Evolutionary conservation across 2,113 vertebrate species (phyloP).

Genomic region (Ardeotis arabs): DNA sequence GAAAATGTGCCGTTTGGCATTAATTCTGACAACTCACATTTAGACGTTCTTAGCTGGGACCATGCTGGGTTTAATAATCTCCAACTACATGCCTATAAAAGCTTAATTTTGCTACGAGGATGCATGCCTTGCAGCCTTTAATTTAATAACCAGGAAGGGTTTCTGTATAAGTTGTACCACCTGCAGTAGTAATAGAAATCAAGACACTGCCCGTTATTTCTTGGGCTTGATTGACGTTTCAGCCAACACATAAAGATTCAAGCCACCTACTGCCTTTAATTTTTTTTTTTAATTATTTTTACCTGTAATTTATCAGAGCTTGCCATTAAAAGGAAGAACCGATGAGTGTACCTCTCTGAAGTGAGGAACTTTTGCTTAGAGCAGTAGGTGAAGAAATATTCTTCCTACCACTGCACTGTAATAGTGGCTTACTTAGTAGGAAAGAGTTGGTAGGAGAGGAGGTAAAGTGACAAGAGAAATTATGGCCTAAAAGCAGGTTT

Average conservation of each 20-base stretch:
- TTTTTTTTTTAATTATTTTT: constrained; percentile 31
- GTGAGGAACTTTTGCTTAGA: constrained; percentile 18
- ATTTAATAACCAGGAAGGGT: constrained; percentile 65
- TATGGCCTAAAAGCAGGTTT: constrained; percentile 40
- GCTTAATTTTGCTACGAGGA: constrained; percentile 65
- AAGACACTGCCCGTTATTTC: constrained; percentile 62
- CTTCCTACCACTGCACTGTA: background rate
- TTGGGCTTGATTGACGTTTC: constrained; percentile 57
- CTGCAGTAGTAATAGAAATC: constrained; percentile 65
- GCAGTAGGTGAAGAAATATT: constrained; percentile 13
- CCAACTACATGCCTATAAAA: constrained; percentile 59
- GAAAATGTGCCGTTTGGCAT: constrained; percentile 32
- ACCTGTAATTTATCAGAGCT: constrained; percentile 50
- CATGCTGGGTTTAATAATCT: constrained; percentile 70
- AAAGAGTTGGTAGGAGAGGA: constrained; percentile 8
- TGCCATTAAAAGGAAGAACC: constrained; percentile 37
- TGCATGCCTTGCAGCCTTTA: constrained; percentile 65
- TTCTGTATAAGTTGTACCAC: constrained; percentile 66
- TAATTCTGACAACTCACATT: constrained; percentile 45
- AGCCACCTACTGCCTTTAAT: constrained; percentile 29
- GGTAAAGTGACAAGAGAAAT: constrained; percentile 57
- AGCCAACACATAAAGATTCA: constrained; percentile 32
- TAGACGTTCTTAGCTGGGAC: constrained; percentile 44
- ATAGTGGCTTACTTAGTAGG: background rate
- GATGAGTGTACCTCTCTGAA: background rate